phyloP scores from a whole-genome alignment of 2,113 vertebrate species.

The Grammomys dolichurus region DNA sequence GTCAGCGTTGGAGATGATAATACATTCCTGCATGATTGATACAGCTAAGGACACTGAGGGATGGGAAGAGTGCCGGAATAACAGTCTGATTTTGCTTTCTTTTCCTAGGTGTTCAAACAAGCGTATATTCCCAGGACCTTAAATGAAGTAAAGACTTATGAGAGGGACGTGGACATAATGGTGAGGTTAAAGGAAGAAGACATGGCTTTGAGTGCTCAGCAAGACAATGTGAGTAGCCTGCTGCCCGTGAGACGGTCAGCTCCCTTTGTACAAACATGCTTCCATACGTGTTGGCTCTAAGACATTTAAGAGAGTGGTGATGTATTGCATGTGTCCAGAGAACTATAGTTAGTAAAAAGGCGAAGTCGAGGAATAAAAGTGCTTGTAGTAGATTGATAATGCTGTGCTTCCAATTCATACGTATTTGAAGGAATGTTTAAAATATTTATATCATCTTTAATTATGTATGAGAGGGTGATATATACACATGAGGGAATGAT shows the following conservation, averaged over 20 bases:
- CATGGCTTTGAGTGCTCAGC: conserved; percentile 86
- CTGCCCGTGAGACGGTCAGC: neutral
- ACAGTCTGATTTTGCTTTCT: neutral
- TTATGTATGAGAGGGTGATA: too few species aligned
- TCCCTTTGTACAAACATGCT: neutral
- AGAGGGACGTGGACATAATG: conserved; percentile 94
- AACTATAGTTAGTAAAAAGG: neutral
- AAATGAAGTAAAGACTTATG: conserved; percentile 95
- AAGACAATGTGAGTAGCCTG: conserved; percentile 90
- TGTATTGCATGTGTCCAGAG: neutral
- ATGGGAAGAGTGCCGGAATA: neutral
- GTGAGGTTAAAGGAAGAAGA: conserved; percentile 91
- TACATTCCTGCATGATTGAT: neutral
- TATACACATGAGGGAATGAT: neutral
- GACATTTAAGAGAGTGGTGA: neutral
- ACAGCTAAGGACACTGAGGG: accelerated
- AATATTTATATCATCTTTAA: neutral
- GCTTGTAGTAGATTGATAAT: neutral
- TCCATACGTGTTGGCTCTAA: neutral
- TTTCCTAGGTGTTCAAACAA: conserved; percentile 94
- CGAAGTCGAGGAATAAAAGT: neutral
- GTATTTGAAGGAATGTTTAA: neutral
- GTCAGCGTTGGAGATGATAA: too few species aligned
- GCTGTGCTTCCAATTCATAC: neutral
- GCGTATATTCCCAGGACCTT: conserved; percentile 97